These are phyloP conservation scores for Hiodon tergisus DNA, from an alignment of 2,113 vertebrate genomes.

Conservation along the genomic window DNA sequence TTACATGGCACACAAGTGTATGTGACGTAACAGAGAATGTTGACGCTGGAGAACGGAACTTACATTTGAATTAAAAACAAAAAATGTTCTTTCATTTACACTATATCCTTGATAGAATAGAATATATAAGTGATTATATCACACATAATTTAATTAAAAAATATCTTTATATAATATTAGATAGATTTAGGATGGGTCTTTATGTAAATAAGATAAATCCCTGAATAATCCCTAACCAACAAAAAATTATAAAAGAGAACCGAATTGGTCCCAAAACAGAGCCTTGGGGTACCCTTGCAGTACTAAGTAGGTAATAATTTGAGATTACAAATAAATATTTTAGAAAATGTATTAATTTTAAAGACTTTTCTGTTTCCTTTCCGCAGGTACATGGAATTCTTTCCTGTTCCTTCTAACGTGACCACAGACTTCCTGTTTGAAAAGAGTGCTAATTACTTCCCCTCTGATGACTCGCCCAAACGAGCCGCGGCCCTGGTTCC, in stretches of 20 bases:
- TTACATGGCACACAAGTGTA: too few species aligned
- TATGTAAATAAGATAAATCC: too few species aligned
- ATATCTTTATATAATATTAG: too few species aligned
- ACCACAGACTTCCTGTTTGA: conserved; percentile 93
- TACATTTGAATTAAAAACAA: too few species aligned
- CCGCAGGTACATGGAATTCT: conserved; percentile 97
- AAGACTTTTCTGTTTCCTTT: conserved; percentile 33
- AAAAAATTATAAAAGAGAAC: background rate
- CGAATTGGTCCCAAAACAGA: background rate
- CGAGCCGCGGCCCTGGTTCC: conserved; percentile 83
- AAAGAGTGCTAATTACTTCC: conserved; percentile 95
- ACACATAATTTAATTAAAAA: too few species aligned
- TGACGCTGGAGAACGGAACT: too few species aligned
- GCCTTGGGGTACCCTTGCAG: background rate
- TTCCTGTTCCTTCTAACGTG: conserved; percentile 84
- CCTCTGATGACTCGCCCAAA: conserved; percentile 86
- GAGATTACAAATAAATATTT: background rate
- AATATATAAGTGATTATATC: too few species aligned
- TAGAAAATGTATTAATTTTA: background rate
- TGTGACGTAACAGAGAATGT: too few species aligned
- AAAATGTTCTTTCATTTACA: too few species aligned
- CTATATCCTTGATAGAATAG: too few species aligned
- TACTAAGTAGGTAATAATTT: background rate
- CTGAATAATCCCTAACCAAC: too few species aligned
- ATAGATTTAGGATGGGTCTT: too few species aligned